Percentiles rank a stretch among this genome's conserved stretches.
These are phyloP conservation scores for Rhimphoctona megacephalus DNA, from an alignment of 2,888 invertebrate genomes.

Conservation along the genomic window DNA sequence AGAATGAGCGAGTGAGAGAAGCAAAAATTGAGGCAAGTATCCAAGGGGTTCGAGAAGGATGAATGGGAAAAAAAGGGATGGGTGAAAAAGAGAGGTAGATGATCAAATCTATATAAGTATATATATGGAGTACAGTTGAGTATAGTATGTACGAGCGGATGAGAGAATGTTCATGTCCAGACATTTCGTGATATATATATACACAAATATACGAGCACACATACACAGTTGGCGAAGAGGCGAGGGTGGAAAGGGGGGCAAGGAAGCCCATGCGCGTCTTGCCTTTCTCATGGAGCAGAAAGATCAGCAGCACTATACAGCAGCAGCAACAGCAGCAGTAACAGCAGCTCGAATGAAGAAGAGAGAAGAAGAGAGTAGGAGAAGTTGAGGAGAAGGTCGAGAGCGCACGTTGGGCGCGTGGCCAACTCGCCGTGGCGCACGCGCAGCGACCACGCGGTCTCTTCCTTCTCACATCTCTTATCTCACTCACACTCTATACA, in stretches of 20 bases:
- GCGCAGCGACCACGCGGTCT: conserved; percentile 67
- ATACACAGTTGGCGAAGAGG: conserved; percentile 41
- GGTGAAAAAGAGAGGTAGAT: conserved; percentile 5
- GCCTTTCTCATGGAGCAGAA: conserved; percentile 54
- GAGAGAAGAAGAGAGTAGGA: conserved; percentile 54
- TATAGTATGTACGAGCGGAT: conserved; percentile 37
- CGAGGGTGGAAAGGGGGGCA: conserved; percentile 50
- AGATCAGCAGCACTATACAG: conserved; percentile 40
- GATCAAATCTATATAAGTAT: conserved; percentile 7
- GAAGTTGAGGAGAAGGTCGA: conserved; percentile 62
- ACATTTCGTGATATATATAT: conserved; percentile 38
- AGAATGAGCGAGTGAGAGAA: conserved; percentile 25
- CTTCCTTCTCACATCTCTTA: conserved; percentile 18
- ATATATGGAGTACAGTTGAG: conserved; percentile 5
- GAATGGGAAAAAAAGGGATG: not conserved
- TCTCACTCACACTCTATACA: conserved; percentile 20
- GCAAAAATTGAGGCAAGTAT: not conserved
- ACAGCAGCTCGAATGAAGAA: conserved; percentile 34
- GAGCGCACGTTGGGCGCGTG: conserved; percentile 79
- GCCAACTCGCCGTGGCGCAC: conserved; percentile 73
- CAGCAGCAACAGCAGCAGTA: conserved; percentile 51
- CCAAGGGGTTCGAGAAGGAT: conserved; percentile 16
- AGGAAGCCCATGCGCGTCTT: conserved; percentile 58
- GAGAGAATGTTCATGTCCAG: conserved; percentile 54
- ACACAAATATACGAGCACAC: not conserved